Percentiles rank a stretch among this genome's conserved stretches.
Evolutionary conservation across 2,113 vertebrate genomes (phyloP).

Genomic region (Herpailurus yagouaroundi): DNA sequence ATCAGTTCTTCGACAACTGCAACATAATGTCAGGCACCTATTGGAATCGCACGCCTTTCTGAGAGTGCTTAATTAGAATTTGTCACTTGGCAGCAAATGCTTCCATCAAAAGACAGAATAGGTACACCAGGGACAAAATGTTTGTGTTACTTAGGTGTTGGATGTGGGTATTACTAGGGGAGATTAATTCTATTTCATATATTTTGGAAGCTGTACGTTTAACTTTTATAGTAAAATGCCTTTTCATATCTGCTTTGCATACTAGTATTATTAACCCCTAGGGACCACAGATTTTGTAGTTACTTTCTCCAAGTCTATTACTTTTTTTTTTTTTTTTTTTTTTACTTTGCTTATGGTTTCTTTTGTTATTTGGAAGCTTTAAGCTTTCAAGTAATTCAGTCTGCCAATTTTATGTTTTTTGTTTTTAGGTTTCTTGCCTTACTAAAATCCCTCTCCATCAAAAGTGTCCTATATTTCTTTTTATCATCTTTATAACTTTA

Average conservation of each 20-base stretch:
- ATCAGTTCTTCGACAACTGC: slow-evolving; percentile 13
- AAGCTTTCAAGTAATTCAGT: neutral
- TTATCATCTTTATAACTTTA: neutral
- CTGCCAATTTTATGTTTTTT: neutral
- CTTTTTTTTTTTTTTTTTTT: neutral
- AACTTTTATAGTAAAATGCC: neutral
- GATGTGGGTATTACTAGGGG: neutral
- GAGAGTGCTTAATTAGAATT: neutral
- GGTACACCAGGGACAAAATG: neutral
- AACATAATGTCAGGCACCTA: neutral
- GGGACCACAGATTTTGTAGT: neutral
- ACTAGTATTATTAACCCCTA: neutral
- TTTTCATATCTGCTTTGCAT: neutral
- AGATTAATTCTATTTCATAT: neutral
- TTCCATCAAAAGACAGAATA: slow-evolving; percentile 11
- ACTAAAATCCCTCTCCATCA: neutral
- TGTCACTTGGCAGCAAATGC: neutral
- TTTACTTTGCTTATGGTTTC: neutral
- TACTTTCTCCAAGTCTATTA: neutral
- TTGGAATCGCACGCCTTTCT: neutral
- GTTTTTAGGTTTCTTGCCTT: neutral
- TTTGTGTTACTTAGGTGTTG: neutral
- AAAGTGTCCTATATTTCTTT: neutral
- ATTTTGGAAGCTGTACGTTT: neutral
- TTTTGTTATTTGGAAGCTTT: neutral